Evolutionary conservation across 2,113 vertebrate genomes (phyloP), one percentile per base, ranked within the genome.

Genomic region (Hassar affinis): DNA sequence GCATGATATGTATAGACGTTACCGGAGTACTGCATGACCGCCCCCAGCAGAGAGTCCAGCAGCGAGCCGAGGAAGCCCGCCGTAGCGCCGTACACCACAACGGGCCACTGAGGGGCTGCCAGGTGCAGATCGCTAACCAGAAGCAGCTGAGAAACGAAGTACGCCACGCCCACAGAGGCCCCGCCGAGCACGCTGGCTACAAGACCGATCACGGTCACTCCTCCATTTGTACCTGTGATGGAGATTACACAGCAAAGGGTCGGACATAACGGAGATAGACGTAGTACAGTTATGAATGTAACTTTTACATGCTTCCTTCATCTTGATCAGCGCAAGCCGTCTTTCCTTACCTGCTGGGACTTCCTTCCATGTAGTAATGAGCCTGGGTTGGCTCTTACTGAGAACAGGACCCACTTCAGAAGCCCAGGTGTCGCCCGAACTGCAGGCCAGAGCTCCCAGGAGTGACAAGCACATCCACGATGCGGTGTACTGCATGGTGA

Each of bases 391-490:
- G 79, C 92, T 94, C 90, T 91, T 93, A 90, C 96, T 97, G 72
- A 97, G 90, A 66, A 97, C 93, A 0, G 94, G 94, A 45, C 95
- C 98, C 76, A 99, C 94, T 89, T 99, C 98, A 2, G 98, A 98
- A 76, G 97, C 96, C 98, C 98, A 99, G 0, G 97, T 98, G 86
- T 99, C 97, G 35, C 98, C 98, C 15, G 95, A 89, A 90, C 93
- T 96, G 91, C 95, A 95, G 2, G 97, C 95, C 71, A 99, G 90
- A 0, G 97, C 95, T 35, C 96, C 98, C 90, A 99, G 88, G 45
- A 99, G 94, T n/a, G 98, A 96, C 76, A 99, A 90, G 80, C 97
- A 97, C 95, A 99, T 96, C 98, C 98, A 99, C 1, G 97, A 98
- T 45, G 96, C 97, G 0, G 96, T 95, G 86, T 98, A 96, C 56